Base-by-base conservation (phyloP, 2,888 invertebrate genomes). In the Aleiodes testaceus region DNA sequence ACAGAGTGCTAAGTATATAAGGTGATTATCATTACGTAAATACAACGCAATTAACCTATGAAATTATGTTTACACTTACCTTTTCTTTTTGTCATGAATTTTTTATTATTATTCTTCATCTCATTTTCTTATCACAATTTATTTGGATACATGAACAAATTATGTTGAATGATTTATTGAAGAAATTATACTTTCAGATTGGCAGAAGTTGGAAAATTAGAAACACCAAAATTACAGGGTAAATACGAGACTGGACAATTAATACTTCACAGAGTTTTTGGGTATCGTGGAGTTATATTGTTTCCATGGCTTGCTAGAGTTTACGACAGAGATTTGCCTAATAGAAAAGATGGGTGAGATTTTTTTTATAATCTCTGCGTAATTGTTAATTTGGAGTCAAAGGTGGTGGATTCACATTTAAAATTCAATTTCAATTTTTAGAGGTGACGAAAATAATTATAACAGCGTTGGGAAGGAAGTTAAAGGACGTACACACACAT, bases 231-330 rank as follows among this genome's bases (percentile, higher is more conserved):
- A 89, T 87, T 93, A 69, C 91, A 94, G 77, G 96, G 96, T 52
- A 96, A 97, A 89, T 98, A 98, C 89, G 96, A 97, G 82, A 97
- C 98, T 3, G 98, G 98, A 9, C 98, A 98, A 88, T 89, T 98
- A 74, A 98, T 99, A 87, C 89, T 99, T 66, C 99, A 99, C 86
- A 92, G 96, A 82, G 95, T 99, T 16, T 99, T 99, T 88, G 98
- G 98, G 14, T 99, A 99, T 87, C 91, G 99, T 79, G 99, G 99
- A 3, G 97, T 99, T 12, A 93, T 99, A 71, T 89, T 99, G 65
- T 99, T 99, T 87, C 98, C 99, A 1, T 99, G 99, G 98, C 89
- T 96, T 74, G 98, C 98, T 7, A 91, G 96, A 84, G 97, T 98
- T 0, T 98, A 97, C 84, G 98, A 99, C 84, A 91, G 98, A 82